Evolutionary conservation across 2,113 vertebrate species (phyloP).

Genomic region (Marmota flaviventris): DNA sequence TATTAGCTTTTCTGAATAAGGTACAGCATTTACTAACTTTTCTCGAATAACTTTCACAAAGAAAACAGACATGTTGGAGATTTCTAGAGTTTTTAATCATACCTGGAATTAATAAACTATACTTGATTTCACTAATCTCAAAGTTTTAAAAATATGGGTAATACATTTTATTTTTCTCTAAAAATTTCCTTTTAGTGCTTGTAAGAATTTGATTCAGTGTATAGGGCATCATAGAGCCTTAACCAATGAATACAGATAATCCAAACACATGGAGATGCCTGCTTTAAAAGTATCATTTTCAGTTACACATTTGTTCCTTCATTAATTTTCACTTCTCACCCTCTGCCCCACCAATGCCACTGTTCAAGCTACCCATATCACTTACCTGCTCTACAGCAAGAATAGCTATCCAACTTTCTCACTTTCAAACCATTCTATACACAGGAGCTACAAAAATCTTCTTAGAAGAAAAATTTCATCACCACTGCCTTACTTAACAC

Average conservation of each 20-base stretch:
- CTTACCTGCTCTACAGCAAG: not conserved
- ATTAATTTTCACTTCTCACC: not conserved
- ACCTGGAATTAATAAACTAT: not conserved
- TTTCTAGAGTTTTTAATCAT: slow-evolving; percentile 26
- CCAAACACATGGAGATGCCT: not conserved
- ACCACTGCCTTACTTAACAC: not conserved
- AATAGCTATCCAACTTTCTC: not conserved
- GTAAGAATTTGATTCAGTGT: not conserved
- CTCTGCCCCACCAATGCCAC: not conserved
- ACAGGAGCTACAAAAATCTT: not conserved
- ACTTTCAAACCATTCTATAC: not conserved
- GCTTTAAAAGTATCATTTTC: not conserved
- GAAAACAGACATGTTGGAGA: not conserved
- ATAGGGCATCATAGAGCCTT: not conserved
- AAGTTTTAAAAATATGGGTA: not conserved
- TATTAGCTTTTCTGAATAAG: slow-evolving; percentile 12
- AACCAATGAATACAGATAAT: not conserved
- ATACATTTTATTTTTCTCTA: not conserved
- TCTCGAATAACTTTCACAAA: slow-evolving; percentile 15
- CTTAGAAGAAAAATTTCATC: slow-evolving; percentile 6
- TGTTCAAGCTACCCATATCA: not conserved
- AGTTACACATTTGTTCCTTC: not conserved
- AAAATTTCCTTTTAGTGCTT: not conserved
- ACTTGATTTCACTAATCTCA: not conserved
- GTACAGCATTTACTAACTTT: not conserved